These are phyloP conservation scores for Latrodectus elegans DNA, from an alignment of 2,888 invertebrate species.

Conservation along the genomic window DNA sequence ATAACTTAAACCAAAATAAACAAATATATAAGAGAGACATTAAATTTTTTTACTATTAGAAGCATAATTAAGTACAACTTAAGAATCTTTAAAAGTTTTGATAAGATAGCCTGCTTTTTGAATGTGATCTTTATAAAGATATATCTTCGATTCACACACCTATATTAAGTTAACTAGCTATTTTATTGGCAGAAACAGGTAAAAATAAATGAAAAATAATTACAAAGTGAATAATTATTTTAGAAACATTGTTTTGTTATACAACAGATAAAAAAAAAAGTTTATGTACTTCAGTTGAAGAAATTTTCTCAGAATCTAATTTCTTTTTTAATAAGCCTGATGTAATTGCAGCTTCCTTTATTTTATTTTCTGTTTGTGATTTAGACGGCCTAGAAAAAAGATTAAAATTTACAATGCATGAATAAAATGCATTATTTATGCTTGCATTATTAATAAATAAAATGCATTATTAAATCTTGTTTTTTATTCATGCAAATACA, in stretches of 20 bases:
- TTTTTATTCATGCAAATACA: not conserved
- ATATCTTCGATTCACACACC: not conserved
- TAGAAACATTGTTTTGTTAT: not conserved
- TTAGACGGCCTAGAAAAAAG: conserved; percentile 18
- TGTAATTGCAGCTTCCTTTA: conserved; percentile 29
- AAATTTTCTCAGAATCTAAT: conserved; percentile 48
- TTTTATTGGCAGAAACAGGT: not conserved
- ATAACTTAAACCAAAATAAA: no score
- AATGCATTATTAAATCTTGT: no score
- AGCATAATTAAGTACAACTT: not conserved
- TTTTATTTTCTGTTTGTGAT: conserved; percentile 11
- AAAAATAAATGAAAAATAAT: not conserved
- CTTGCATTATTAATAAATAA: no score
- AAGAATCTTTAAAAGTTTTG: not conserved
- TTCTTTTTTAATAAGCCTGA: conserved; percentile 62
- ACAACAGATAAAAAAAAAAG: not conserved
- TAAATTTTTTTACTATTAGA: no score
- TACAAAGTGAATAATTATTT: not conserved
- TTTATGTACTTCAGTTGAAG: conserved; percentile 24
- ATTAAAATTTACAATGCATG: not conserved
- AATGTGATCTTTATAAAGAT: not conserved
- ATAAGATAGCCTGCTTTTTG: no score
- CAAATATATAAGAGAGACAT: no score
- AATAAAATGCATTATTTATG: not conserved
- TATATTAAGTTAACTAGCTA: not conserved